Conservation (phyloP, 2,113 vertebrate genomes). For the Peromyscus polionotus region DNA sequence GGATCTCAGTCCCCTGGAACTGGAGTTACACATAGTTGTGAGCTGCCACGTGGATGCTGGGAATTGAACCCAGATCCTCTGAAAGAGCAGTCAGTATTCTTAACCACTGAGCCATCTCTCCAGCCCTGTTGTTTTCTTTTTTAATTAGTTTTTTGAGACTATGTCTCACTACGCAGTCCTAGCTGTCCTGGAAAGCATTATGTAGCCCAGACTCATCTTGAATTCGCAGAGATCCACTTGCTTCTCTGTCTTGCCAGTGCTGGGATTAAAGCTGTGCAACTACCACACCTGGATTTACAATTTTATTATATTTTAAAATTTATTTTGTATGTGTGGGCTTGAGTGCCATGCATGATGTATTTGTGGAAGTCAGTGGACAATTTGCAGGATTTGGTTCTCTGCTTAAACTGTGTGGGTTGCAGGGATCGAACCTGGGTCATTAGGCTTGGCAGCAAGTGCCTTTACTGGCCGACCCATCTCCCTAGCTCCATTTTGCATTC, state of each 20-base stretch:
- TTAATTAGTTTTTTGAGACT: neutral
- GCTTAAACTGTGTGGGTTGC: neutral
- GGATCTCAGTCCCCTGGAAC: no score
- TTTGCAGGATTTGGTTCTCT: neutral
- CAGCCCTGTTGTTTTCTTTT: neutral
- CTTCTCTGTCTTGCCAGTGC: neutral
- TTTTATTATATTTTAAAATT: neutral
- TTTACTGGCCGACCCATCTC: neutral
- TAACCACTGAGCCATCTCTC: no score
- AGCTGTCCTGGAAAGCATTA: neutral
- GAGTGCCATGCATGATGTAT: neutral
- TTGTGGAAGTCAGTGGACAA: neutral
- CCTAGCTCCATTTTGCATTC: neutral
- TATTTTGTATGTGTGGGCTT: neutral
- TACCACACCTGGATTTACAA: neutral
- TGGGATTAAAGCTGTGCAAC: neutral
- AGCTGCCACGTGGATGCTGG: no score
- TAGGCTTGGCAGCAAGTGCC: neutral
- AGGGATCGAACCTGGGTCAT: neutral
- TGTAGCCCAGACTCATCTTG: neutral
- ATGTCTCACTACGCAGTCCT: neutral
- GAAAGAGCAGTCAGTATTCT: no score
- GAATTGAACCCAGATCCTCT: no score
- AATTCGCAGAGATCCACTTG: neutral
- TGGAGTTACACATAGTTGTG: no score